Conservation (phyloP, 1,140 invertebrate genomes). For the Atta texana region DNA sequence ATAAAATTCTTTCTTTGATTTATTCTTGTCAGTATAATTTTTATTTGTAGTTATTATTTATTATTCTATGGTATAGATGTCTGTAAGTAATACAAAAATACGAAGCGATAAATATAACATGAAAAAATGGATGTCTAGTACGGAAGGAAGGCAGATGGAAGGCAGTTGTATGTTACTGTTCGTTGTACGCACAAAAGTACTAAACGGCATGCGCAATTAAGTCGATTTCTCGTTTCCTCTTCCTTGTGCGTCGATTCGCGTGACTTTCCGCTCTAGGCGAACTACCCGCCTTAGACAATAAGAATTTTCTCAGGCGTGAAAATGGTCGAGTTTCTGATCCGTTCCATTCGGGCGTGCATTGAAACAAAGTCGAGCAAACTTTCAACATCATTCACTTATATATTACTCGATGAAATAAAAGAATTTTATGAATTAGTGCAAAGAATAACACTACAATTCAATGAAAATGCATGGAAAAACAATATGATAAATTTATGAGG, state of each 20-base stretch:
- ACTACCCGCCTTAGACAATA: conserved; percentile 63
- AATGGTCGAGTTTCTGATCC: conserved; percentile 57
- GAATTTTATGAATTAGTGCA: background rate
- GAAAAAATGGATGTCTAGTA: background rate
- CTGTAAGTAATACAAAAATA: background rate
- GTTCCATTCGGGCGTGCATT: conserved; percentile 64
- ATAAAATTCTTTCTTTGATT: no score
- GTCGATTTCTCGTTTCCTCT: conserved; percentile 74
- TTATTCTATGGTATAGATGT: background rate
- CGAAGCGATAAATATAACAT: background rate
- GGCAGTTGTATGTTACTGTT: conserved; percentile 6
- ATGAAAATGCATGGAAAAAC: background rate
- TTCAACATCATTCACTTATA: background rate
- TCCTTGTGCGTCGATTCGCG: conserved; percentile 71
- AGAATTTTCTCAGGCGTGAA: conserved; percentile 73
- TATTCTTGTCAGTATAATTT: background rate
- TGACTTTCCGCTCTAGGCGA: conserved; percentile 75
- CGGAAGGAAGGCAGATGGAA: background rate
- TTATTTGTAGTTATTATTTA: background rate
- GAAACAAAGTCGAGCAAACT: conserved; percentile 30
- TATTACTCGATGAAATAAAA: conserved; percentile 1
- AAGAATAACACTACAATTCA: background rate
- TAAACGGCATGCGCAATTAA: conserved; percentile 69
- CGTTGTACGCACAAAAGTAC: conserved; percentile 56
- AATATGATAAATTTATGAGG: background rate